Percentiles rank a stretch among this genome's conserved stretches.
phyloP scores from a whole-genome alignment of 2,797 vertebrate genomes.

The Lagodon rhomboides region DNA sequence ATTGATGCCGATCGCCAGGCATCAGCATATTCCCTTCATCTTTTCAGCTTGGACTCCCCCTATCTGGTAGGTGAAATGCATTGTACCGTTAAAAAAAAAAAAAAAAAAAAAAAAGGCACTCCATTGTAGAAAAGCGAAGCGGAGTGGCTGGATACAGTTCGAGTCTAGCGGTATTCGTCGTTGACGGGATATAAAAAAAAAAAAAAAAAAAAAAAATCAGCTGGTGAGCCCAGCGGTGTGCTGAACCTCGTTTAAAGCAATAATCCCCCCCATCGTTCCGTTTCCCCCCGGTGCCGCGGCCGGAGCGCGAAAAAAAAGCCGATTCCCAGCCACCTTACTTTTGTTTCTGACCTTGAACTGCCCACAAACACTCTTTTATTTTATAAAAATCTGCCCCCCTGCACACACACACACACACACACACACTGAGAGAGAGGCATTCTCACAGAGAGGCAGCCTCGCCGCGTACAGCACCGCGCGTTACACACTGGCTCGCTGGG shows the following conservation, averaged over 20 bases:
- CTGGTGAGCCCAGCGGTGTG: constrained; percentile 91
- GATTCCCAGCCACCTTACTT: constrained; percentile 87
- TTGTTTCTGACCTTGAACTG: constrained; percentile 95
- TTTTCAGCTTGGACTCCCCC: constrained; percentile 92
- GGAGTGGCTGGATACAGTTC: constrained; percentile 88
- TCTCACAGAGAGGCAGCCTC: constrained; percentile 86
- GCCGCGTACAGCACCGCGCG: constrained; percentile 84
- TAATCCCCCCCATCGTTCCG: constrained; percentile 88
- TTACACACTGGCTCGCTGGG: not conserved
- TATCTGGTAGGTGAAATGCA: constrained; percentile 96
- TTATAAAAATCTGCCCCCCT: constrained; percentile 37
- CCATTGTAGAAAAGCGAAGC: constrained; percentile 94
- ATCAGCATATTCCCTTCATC: constrained; percentile 90
- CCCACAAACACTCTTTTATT: constrained; percentile 91
- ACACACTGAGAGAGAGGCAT: constrained; percentile 50
- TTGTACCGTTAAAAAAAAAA: constrained; percentile 89
- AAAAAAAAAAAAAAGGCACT: constrained; percentile 86
- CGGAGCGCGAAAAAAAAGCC: constrained; percentile 67
- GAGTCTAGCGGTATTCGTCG: constrained; percentile 95
- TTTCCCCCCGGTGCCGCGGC: constrained; percentile 83
- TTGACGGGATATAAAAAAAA: constrained; percentile 84
- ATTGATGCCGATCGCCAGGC: constrained; percentile 91
- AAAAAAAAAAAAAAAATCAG: constrained; percentile 73
- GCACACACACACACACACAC: too few species aligned
- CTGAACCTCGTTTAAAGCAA: constrained; percentile 88